Conservation (phyloP, 1,140 invertebrate genomes). For the Potamilus streckersoni region DNA sequence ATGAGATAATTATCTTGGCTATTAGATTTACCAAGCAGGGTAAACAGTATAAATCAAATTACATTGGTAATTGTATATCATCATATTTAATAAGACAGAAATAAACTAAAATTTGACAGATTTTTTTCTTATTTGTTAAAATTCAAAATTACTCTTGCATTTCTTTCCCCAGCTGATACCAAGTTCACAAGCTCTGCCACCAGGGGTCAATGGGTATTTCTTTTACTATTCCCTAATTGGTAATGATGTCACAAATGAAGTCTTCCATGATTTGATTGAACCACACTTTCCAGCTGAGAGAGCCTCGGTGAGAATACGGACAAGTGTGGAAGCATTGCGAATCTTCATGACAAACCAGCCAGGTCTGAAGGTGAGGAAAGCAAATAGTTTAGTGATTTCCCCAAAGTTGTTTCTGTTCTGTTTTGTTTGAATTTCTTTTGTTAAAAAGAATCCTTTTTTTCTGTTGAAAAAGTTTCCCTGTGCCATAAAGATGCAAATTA, state of each 20-base stretch:
- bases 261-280: conserved; percentile 66
- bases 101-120: too few relatives aligned
- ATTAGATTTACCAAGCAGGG: neutral
- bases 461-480: too few relatives aligned
- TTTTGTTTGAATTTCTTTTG: too few relatives aligned
- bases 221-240: conserved; percentile 70
- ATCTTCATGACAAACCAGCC: conserved; percentile 66
- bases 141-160: neutral
- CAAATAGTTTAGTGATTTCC: too few relatives aligned
- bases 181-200: conserved; percentile 50
- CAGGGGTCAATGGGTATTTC: conserved; percentile 61
- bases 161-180: conserved; percentile 62
- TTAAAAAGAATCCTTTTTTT: too few relatives aligned
- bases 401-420: too few relatives aligned
- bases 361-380: conserved; percentile 62
- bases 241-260: conserved; percentile 69
- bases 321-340: conserved; percentile 62
- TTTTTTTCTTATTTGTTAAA: neutral
- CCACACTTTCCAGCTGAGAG: conserved; percentile 68
- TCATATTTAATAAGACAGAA: neutral
- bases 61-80: neutral
- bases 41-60: neutral
- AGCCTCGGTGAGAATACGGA: conserved; percentile 66
- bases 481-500: too few relatives aligned
- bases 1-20: too few relatives aligned